Conservation (phyloP, 2,888 invertebrate genomes). For the Aporophyla nigra region DNA sequence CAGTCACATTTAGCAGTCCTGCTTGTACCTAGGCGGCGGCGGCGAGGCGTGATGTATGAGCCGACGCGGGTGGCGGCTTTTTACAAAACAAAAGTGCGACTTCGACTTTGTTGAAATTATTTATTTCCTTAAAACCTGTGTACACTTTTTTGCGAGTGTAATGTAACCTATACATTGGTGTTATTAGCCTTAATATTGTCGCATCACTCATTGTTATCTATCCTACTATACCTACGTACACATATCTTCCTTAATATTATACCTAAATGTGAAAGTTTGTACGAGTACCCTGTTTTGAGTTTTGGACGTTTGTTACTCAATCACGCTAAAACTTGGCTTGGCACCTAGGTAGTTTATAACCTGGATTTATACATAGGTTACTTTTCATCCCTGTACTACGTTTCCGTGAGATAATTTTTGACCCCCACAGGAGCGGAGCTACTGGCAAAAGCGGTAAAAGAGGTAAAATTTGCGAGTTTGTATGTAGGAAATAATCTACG, state of each 20-base stretch:
- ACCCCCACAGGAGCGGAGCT: too few relatives aligned
- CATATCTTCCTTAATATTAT: too few relatives aligned
- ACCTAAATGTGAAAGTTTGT: too few relatives aligned
- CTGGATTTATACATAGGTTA: too few relatives aligned
- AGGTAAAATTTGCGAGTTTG: not conserved
- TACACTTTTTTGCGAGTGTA: slow-evolving; percentile 59
- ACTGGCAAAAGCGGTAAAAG: not conserved
- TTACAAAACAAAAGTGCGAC: slow-evolving; percentile 67
- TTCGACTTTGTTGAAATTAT: slow-evolving; percentile 67
- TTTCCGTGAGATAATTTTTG: too few relatives aligned
- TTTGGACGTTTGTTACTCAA: too few relatives aligned
- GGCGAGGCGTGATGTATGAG: slow-evolving; percentile 63
- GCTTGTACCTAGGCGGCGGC: slow-evolving; percentile 45
- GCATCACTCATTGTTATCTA: slow-evolving; percentile 9
- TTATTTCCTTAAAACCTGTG: slow-evolving; percentile 62
- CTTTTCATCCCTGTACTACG: too few relatives aligned
- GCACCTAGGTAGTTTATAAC: too few relatives aligned
- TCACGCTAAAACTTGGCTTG: too few relatives aligned
- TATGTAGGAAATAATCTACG: not conserved
- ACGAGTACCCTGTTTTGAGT: too few relatives aligned
- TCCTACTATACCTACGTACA: too few relatives aligned
- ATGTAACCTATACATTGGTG: slow-evolving; percentile 52
- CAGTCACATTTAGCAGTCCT: slow-evolving; percentile 54
- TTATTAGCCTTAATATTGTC: slow-evolving; percentile 55
- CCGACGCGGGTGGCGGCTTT: slow-evolving; percentile 67